Percentiles rank a stretch among this genome's conserved stretches.
These are phyloP conservation scores for Steinernema carpocapsae DNA, from an alignment of 2,888 invertebrate genomes.

Conservation along the genomic window DNA sequence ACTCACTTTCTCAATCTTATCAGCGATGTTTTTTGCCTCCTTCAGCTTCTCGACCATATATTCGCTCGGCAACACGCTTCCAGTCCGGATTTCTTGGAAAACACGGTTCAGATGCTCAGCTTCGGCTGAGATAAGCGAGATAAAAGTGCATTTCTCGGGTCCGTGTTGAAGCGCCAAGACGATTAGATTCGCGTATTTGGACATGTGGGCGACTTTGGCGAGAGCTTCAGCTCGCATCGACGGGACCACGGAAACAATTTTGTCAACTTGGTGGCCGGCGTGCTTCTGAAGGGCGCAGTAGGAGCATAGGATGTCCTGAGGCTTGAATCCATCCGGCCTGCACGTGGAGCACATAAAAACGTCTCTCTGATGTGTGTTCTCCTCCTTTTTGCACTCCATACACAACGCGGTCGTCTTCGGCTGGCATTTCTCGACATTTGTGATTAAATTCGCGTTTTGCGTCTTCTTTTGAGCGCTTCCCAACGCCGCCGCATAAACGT, in stretches of 20 bases:
- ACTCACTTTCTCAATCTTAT: conserved; percentile 30
- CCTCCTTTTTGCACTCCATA: conserved; percentile 25
- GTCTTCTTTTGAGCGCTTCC: background rate
- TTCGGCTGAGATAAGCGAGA: background rate
- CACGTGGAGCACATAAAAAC: conserved; percentile 12
- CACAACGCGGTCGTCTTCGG: conserved; percentile 8
- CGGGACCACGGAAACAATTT: conserved; percentile 2
- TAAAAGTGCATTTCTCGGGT: background rate
- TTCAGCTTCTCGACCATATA: background rate
- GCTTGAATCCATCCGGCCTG: background rate
- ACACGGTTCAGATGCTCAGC: background rate
- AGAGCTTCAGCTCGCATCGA: conserved; percentile 12
- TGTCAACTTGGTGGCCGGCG: conserved; percentile 11
- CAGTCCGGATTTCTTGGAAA: background rate
- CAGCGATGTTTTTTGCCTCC: conserved; percentile 10
- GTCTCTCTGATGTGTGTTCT: conserved; percentile 1
- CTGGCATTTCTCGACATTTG: background rate
- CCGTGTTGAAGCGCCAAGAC: conserved; percentile 10
- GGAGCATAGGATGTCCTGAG: conserved; percentile 11
- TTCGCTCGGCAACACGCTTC: conserved; percentile 7
- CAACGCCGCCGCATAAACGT: background rate
- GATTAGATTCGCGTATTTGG: background rate
- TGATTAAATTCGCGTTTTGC: background rate
- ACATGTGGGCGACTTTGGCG: background rate
- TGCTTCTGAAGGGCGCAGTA: conserved; percentile 12